Percentiles rank a stretch among this genome's conserved stretches.
These are phyloP conservation scores for Agraylea sexmaculata DNA, from an alignment of 1,140 invertebrate genomes.

Conservation along the genomic window DNA sequence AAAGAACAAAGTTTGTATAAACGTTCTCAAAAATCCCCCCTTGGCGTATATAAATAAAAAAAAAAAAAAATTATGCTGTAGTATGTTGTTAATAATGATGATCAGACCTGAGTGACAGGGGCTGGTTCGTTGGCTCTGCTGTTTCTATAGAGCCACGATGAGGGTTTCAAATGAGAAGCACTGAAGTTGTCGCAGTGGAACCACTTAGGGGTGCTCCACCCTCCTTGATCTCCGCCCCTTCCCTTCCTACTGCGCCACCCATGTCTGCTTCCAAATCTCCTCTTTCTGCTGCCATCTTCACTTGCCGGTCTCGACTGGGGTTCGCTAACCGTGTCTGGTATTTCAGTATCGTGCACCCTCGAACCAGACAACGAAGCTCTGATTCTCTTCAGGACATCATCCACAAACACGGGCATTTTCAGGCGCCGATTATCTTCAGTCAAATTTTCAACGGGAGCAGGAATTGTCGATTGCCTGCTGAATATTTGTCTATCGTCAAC, in stretches of 20 bases:
- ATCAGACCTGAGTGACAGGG: no score
- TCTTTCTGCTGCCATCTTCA: background rate
- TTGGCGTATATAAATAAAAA: no score
- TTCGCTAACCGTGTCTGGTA: background rate
- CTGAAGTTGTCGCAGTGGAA: no score
- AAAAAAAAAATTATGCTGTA: no score
- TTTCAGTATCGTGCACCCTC: conserved; percentile 15
- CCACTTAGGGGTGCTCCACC: no score
- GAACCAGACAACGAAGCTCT: conserved; percentile 12
- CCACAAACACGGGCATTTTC: conserved; percentile 10
- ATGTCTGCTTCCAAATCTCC: conserved; percentile 12
- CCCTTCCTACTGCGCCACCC: conserved; percentile 13
- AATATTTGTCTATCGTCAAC: conserved; percentile 19
- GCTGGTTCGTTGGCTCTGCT: no score
- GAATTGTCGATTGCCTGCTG: conserved; percentile 16
- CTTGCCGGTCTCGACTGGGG: conserved; percentile 1
- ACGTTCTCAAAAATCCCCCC: no score
- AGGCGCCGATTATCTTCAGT: background rate
- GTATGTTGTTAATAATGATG: no score
- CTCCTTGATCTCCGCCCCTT: no score
- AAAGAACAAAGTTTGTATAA: no score
- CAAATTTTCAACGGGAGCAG: conserved; percentile 6
- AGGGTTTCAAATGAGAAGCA: no score
- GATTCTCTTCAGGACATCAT: conserved; percentile 5
- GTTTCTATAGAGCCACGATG: no score